Evolutionary conservation across 2,888 invertebrate species (phyloP).

Genomic region (Aproaerema taeniolella): DNA sequence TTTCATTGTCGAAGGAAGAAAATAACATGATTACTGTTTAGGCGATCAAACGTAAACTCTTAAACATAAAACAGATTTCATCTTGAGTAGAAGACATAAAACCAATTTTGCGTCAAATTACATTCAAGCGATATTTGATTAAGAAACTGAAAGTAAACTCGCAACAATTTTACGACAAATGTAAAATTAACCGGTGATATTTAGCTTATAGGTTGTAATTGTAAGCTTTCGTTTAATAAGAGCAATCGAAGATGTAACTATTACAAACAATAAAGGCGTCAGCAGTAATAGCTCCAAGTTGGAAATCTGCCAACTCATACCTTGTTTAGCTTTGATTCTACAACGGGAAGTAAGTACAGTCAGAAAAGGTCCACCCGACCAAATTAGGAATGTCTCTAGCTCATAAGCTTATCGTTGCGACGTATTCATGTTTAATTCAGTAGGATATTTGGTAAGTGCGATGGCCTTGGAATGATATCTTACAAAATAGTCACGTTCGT

Average conservation of each 20-base stretch:
- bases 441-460: conserved; percentile 31
- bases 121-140: too few species aligned
- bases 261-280: not conserved
- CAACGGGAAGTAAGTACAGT: conserved; percentile 34
- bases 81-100: not conserved
- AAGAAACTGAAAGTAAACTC: too few species aligned
- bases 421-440: conserved; percentile 46
- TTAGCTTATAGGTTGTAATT: too few species aligned
- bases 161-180: too few species aligned
- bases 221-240: too few species aligned
- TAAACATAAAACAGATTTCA: not conserved
- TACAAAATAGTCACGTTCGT: conserved; percentile 41
- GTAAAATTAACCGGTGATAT: too few species aligned
- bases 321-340: conserved; percentile 31
- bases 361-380: conserved; percentile 31
- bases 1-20: conserved; percentile 20
- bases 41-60: not conserved
- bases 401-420: conserved; percentile 30
- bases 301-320: conserved; percentile 49
- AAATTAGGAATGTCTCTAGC: conserved; percentile 29
- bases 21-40: conserved; percentile 26
- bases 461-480: conserved; percentile 38
- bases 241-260: too few species aligned
- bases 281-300: conserved; percentile 16
- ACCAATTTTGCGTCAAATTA: too few species aligned